Conservation (phyloP, 2,888 invertebrate genomes). For the Tipula unca region DNA sequence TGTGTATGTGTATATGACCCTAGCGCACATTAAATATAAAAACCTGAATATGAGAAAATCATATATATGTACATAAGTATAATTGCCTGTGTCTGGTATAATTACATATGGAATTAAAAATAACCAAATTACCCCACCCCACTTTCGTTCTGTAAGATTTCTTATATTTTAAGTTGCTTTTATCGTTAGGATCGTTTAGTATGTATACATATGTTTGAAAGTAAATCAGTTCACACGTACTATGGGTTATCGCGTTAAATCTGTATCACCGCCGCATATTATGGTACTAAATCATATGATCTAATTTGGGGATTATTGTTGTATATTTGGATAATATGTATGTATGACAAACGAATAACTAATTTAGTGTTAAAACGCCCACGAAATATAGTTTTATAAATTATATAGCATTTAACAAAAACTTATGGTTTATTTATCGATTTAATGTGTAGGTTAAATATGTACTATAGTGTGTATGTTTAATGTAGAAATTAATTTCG, state of each 20-base stretch:
- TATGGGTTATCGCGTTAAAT: background rate
- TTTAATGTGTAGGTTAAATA: background rate
- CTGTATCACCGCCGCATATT: background rate
- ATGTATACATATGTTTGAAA: background rate
- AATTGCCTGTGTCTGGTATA: background rate
- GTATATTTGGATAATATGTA: background rate
- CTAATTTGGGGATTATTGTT: background rate
- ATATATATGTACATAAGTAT: background rate
- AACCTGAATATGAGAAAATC: background rate
- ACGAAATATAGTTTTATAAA: background rate
- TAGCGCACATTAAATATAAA: background rate
- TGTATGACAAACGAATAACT: background rate
- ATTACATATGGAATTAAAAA: background rate
- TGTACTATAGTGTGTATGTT: background rate
- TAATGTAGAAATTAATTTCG: background rate
- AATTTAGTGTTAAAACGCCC: background rate
- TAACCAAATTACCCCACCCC: background rate
- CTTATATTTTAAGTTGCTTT: background rate
- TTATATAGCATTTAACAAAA: background rate
- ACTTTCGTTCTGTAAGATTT: background rate
- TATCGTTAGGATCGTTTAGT: background rate
- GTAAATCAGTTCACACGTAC: background rate
- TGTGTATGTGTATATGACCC: background rate
- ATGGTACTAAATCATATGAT: background rate
- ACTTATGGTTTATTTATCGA: background rate